phyloP scores from a whole-genome alignment of 2,888 invertebrate genomes.

The Stegophylla sp. region DNA sequence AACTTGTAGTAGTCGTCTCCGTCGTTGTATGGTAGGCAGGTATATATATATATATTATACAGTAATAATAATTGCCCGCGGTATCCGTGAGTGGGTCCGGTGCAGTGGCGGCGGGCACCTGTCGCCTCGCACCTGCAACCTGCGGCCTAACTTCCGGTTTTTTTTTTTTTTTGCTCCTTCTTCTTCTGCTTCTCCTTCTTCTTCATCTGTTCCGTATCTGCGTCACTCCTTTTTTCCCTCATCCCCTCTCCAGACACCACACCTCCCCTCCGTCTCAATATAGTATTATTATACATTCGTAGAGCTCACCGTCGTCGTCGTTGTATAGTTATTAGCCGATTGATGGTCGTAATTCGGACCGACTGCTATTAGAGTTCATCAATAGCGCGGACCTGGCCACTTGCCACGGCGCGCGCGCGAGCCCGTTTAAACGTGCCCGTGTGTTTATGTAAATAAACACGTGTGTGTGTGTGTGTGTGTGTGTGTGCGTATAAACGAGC shows the following conservation, averaged over 20 bases:
- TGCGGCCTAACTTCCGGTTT: slow-evolving; percentile 57
- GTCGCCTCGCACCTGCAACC: slow-evolving; percentile 58
- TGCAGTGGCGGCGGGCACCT: slow-evolving; percentile 36
- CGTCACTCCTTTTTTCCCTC: no score
- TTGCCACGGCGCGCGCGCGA: slow-evolving; percentile 19
- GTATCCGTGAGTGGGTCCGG: slow-evolving; percentile 35
- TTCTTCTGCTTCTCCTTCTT: neutral
- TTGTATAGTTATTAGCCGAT: slow-evolving; percentile 36
- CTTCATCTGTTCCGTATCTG: neutral
- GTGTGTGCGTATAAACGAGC: neutral
- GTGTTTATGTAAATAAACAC: neutral
- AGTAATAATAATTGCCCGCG: slow-evolving; percentile 34
- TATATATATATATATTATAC: no score
- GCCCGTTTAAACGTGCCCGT: no score
- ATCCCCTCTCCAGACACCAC: neutral
- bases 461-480: neutral
- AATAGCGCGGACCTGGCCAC: slow-evolving; percentile 34
- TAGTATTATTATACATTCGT: neutral
- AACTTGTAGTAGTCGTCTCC: neutral
- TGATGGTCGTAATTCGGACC: slow-evolving; percentile 27
- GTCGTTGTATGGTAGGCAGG: neutral
- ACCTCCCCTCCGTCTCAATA: neutral
- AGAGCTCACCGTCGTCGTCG: neutral
- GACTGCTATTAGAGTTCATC: slow-evolving; percentile 19
- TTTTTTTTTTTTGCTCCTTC: neutral